phyloP scores from a whole-genome alignment of 2,113 vertebrate species.

The Plecturocebus donacophilus region DNA sequence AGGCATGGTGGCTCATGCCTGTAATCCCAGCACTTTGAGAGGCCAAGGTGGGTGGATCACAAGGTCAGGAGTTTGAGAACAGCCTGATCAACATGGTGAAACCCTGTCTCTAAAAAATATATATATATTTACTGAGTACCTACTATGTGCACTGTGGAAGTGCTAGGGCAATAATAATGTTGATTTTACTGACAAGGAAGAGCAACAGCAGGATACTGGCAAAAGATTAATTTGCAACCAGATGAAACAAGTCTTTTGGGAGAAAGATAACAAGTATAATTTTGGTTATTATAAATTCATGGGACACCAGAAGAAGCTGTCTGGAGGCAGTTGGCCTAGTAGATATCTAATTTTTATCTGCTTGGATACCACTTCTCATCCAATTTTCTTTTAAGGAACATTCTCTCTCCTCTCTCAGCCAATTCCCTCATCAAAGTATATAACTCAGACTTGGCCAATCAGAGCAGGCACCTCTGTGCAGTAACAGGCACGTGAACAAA shows the following conservation, averaged over 20 bases:
- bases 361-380: conserved; percentile 2
- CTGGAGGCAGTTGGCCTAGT: background rate
- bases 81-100: no score
- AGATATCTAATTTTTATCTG: conserved; percentile 30
- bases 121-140: background rate
- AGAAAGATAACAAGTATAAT: conserved; percentile 42
- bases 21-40: no score
- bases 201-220: background rate
- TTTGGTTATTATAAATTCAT: conserved; percentile 44
- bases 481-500: background rate
- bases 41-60: no score
- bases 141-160: background rate
- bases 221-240: conserved; percentile 27
- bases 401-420: background rate
- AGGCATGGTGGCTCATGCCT: no score
- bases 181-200: conserved; percentile 17
- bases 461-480: conserved; percentile 1
- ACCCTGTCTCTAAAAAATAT: no score
- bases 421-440: background rate
- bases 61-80: no score
- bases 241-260: conserved; percentile 21
- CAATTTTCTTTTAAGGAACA: conserved; percentile 38
- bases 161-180: background rate
- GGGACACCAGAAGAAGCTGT: background rate
- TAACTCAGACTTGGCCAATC: background rate